These are phyloP conservation scores for Pammene aurita DNA, from an alignment of 2,888 invertebrate species.

Conservation along the genomic window DNA sequence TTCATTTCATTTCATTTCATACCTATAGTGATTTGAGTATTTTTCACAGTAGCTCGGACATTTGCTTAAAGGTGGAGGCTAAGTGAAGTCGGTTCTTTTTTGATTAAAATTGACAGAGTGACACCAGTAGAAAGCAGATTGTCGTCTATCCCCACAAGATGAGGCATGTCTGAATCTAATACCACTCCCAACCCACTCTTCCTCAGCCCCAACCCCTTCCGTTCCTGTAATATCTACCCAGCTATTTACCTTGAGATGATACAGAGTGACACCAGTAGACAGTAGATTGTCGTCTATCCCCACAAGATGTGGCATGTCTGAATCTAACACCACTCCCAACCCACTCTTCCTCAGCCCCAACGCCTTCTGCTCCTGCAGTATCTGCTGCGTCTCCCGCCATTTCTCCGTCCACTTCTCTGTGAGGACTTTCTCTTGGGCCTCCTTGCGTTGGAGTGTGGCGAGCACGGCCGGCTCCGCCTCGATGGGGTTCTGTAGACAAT, in stretches of 20 bases:
- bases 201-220: constrained; percentile 92
- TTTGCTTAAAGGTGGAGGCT: too few relatives aligned
- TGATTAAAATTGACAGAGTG: too few relatives aligned
- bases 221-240: constrained; percentile 93
- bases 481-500: constrained; percentile 71
- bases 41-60: too few relatives aligned
- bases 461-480: constrained; percentile 86
- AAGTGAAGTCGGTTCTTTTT: too few relatives aligned
- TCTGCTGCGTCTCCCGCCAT: constrained; percentile 95
- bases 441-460: constrained; percentile 93
- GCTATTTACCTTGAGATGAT: constrained; percentile 90
- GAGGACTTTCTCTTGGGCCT: constrained; percentile 94
- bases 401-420: constrained; percentile 97
- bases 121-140: constrained; percentile 95
- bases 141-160: constrained; percentile 95
- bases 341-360: constrained; percentile 93
- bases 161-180: constrained; percentile 94
- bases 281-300: constrained; percentile 95
- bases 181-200: constrained; percentile 95
- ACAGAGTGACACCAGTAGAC: constrained; percentile 95
- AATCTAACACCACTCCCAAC: constrained; percentile 93
- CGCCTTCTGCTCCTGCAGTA: constrained; percentile 93
- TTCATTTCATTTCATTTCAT: too few relatives aligned
- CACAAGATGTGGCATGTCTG: constrained; percentile 95
- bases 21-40: too few relatives aligned